Conservation (phyloP, 1,140 invertebrate species). For the Neuroterus valhalla region DNA sequence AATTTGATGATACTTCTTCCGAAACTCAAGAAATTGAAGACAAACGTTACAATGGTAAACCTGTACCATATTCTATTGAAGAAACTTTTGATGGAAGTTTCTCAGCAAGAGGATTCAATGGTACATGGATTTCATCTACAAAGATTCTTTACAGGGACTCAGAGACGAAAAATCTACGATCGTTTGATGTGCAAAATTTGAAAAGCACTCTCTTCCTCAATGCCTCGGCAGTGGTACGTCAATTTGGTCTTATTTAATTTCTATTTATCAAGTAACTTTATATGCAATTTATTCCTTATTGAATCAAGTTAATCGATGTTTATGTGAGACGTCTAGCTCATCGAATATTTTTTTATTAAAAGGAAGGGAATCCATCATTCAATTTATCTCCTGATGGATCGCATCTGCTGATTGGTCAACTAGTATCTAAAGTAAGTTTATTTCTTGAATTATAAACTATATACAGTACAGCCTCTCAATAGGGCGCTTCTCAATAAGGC, state of each 20-base stretch:
- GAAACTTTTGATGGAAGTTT: constrained; percentile 56
- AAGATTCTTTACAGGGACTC: constrained; percentile 58
- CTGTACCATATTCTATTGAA: constrained; percentile 56
- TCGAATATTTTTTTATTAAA: constrained; percentile 19
- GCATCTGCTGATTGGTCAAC: neutral
- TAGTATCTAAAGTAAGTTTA: constrained; percentile 11
- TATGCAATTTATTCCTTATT: neutral
- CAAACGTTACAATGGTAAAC: constrained; percentile 44
- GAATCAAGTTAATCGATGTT: neutral
- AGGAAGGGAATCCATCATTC: constrained; percentile 7
- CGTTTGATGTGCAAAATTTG: constrained; percentile 55
- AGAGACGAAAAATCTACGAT: constrained; percentile 45
- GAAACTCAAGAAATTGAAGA: constrained; percentile 43
- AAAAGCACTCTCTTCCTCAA: constrained; percentile 47
- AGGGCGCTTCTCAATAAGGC: no score
- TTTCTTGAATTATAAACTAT: neutral
- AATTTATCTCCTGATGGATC: constrained; percentile 7
- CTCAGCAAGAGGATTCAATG: constrained; percentile 60
- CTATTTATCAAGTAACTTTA: neutral
- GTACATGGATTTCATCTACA: constrained; percentile 64
- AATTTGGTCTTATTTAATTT: constrained; percentile 1
- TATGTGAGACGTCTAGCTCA: neutral
- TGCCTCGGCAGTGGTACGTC: constrained; percentile 45
- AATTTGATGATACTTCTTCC: neutral
- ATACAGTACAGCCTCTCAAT: no score